Percentiles rank a stretch among this genome's conserved stretches.
These are phyloP conservation scores for Anastrepha obliqua DNA, from an alignment of 1,140 invertebrate genomes.

Conservation along the genomic window DNA sequence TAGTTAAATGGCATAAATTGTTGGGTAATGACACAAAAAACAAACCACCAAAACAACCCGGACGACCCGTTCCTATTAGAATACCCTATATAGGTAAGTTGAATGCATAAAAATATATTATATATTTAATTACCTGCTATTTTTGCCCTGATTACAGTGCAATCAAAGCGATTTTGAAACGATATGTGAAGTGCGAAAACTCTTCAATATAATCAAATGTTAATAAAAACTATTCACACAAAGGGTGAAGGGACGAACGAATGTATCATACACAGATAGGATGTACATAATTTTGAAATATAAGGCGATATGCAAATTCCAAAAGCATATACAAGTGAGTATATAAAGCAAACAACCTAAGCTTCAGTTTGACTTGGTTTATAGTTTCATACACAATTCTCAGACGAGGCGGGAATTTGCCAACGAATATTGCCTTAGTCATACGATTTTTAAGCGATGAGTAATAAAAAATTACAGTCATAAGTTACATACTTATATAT, in stretches of 20 bases:
- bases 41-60: too few species aligned
- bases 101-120: too few species aligned
- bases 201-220: not conserved
- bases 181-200: not conserved
- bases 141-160: too few species aligned
- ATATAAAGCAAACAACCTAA: not conserved
- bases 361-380: not conserved
- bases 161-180: not conserved
- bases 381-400: not conserved
- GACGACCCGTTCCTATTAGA: too few species aligned
- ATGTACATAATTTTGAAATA: not conserved
- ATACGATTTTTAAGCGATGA: conserved; percentile 10
- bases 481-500: not conserved
- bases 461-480: not conserved
- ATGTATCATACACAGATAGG: not conserved
- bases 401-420: not conserved
- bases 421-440: conserved; percentile 14
- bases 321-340: not conserved
- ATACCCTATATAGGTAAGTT: too few species aligned
- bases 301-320: not conserved
- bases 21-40: too few species aligned
- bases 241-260: not conserved
- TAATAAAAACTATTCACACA: not conserved
- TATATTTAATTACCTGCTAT: too few species aligned
- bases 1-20: too few species aligned